A percentile compares a stretch with the other conserved stretches of the same genome.
These are phyloP conservation scores for Sebastes oblongus DNA, from an alignment of 2,797 vertebrate species.

Conservation along the genomic window DNA sequence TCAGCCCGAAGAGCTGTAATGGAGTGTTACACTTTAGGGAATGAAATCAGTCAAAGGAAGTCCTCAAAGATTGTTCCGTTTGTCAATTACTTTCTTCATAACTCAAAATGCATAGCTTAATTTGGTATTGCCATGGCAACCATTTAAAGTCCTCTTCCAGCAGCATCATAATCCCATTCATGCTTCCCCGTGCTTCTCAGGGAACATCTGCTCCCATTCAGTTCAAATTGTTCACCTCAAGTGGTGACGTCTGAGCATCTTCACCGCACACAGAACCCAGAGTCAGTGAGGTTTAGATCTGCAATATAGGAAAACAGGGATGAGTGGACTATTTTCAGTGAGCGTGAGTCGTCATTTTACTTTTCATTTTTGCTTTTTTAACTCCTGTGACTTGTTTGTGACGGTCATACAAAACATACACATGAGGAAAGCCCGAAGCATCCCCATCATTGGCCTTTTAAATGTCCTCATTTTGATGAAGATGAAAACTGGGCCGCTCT, in stretches of 20 bases:
- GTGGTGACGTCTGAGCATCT: constrained; percentile 13
- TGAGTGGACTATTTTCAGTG: neutral
- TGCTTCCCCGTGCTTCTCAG: neutral
- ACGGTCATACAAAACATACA: neutral
- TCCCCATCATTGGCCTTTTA: neutral
- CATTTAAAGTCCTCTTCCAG: constrained; percentile 15
- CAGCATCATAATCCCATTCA: constrained; percentile 45
- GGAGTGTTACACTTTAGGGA: neutral
- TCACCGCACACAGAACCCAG: neutral
- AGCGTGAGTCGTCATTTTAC: neutral
- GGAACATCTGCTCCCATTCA: constrained; percentile 60
- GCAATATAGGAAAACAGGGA: neutral
- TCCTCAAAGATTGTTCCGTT: neutral
- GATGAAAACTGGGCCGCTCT: constrained; percentile 2
- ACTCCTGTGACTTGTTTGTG: neutral
- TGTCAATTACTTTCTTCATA: constrained; percentile 5
- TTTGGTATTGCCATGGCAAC: constrained; percentile 36
- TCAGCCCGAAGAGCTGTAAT: neutral
- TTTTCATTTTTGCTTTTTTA: neutral
- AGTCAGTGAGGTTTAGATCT: neutral
- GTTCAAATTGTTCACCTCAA: constrained; percentile 10
- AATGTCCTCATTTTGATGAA: neutral
- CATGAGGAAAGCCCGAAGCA: neutral
- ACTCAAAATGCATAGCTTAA: constrained; percentile 1
- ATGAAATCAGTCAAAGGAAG: neutral